Evolutionary conservation across 2,113 vertebrate species (phyloP), one percentile per base, ranked within the genome.

Genomic region (Epinephelus moara): DNA sequence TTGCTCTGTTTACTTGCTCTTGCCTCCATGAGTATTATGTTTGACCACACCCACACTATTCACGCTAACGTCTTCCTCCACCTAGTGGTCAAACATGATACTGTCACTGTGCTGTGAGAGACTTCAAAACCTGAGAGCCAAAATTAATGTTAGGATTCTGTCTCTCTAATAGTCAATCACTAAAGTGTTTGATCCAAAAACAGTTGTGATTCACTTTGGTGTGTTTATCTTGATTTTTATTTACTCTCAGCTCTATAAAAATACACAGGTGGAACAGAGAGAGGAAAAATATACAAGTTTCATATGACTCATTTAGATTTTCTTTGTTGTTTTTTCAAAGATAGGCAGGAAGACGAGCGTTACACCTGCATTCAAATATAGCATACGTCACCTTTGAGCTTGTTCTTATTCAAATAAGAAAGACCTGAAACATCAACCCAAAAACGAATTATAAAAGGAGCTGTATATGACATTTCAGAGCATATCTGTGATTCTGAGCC

Each of bases 1-100:
- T n/a, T 33, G 21, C 15, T 50, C n/a, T 45, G 56, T 69, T 37
- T 25, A 45, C 21, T 61, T 49, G 3, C 9, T 17, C 12, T 1
- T 27, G 55, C 21, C 42, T n/a, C 50, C 37, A 45, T 27, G 9
- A 40, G 17, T 15, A 9, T 10, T 15, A 14, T 19, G 25, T 71
- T 42, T n/a, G 50, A 66, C 73, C 73, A 45, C 62, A 63, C 33
- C 33, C 23, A 21, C 59, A 33, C 50, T 47, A 2, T 63, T 11
- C 23, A 18, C 50, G 10, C 50, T 23, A 21, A 49, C 23, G 2
- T 66, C n/a, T 77, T 57, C 4, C 63, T 11, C 82, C 78, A 70
- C 17, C 85, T 77, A 69, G 67, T 87, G 88, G 70, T 40, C 4
- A 79, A 33, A 66, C 13, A 0, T 23, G 4, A 53, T 37, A 14